phyloP scores from a whole-genome alignment of 35 echinoderm and acorn worm genomes.

The Apostichopus californicus region DNA sequence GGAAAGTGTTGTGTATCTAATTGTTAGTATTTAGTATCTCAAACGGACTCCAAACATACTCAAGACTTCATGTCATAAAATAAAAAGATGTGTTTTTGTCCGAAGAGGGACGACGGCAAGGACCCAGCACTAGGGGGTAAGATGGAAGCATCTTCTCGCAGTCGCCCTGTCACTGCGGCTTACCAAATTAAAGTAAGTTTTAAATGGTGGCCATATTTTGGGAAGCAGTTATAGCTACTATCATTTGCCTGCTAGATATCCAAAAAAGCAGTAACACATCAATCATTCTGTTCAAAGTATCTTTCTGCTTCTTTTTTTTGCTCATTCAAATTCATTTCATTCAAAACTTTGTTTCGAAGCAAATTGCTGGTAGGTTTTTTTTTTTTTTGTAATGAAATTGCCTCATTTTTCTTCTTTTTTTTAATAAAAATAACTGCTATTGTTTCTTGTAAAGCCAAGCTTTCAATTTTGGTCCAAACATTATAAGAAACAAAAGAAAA shows the following conservation, averaged over 20 bases:
- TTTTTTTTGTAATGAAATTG: too few relatives aligned
- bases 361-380: too few relatives aligned
- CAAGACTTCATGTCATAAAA: not conserved
- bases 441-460: too few relatives aligned
- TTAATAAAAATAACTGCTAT: too few relatives aligned
- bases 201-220: not conserved
- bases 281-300: too few relatives aligned
- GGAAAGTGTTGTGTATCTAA: too few relatives aligned
- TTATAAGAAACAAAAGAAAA: too few relatives aligned
- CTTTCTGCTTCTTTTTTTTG: too few relatives aligned
- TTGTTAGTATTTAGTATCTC: not conserved
- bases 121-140: constrained; percentile 30
- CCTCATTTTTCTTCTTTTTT: too few relatives aligned
- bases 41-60: not conserved
- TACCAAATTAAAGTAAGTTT: constrained; percentile 38
- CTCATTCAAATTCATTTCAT: too few relatives aligned
- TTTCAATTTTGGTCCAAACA: too few relatives aligned
- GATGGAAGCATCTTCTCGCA: constrained; percentile 39
- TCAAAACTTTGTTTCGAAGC: too few relatives aligned
- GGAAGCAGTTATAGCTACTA: not conserved
- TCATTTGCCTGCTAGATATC: not conserved
- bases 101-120: not conserved
- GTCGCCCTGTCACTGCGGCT: constrained; percentile 40
- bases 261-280: not conserved
- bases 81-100: constrained; percentile 27